Percentiles rank a stretch among this genome's conserved stretches.
These are phyloP conservation scores for Hyperoplus immaculatus DNA, from an alignment of 2,797 vertebrate species.

Conservation along the genomic window DNA sequence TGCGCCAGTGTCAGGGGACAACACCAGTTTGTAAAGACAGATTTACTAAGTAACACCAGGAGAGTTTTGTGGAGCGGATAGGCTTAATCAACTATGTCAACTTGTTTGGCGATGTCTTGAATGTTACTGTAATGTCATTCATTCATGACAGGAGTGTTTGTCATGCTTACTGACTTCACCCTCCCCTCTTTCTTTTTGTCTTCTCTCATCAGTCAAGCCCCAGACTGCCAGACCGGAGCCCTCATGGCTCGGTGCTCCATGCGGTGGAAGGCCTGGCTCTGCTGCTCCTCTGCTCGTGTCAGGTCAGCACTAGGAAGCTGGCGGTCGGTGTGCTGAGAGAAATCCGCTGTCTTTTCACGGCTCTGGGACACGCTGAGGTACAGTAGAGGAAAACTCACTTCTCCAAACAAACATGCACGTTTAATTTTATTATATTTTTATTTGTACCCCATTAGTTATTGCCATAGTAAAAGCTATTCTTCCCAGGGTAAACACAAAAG, in stretches of 20 bases:
- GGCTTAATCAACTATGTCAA: no score
- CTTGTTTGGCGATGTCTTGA: no score
- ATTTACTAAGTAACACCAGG: no score
- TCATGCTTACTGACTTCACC: not conserved
- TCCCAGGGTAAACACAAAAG: no score
- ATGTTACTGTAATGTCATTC: no score
- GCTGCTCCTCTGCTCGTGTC: slow-evolving; percentile 96
- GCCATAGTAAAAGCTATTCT: no score
- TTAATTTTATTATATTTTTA: not conserved
- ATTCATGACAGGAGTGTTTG: not conserved
- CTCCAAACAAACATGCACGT: slow-evolving; percentile 10
- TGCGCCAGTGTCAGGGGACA: no score
- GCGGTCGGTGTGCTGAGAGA: slow-evolving; percentile 95
- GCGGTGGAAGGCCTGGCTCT: slow-evolving; percentile 96
- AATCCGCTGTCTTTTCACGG: slow-evolving; percentile 93
- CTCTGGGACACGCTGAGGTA: slow-evolving; percentile 97
- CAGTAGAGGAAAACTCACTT: not conserved
- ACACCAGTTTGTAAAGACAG: no score
- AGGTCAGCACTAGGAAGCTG: slow-evolving; percentile 95
- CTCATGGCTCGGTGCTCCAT: slow-evolving; percentile 94
- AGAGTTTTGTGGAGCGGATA: no score
- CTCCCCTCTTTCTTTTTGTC: not conserved
- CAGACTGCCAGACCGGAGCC: slow-evolving; percentile 91
- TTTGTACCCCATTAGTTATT: no score
- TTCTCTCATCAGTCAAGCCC: slow-evolving; percentile 85